phyloP scores from a whole-genome alignment of 2,888 invertebrate species.

The Epistrophella euchroma region DNA sequence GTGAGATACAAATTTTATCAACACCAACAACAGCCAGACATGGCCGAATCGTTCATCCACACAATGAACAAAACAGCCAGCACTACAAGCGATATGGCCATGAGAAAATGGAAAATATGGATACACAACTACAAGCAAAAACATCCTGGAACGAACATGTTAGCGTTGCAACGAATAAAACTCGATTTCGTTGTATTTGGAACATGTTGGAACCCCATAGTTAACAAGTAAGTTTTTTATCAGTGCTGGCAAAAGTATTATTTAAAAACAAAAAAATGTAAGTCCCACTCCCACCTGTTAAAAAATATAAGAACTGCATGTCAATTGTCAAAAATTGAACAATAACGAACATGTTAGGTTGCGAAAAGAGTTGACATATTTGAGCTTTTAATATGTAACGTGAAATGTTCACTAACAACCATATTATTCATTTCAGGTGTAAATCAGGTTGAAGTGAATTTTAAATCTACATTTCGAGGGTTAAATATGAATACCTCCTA shows the following conservation, averaged over 20 bases:
- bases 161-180: constrained; percentile 17
- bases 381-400: no score
- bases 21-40: constrained; percentile 11
- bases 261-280: constrained; percentile 7
- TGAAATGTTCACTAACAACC: no score
- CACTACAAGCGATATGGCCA: constrained; percentile 51
- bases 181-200: not conserved
- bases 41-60: constrained; percentile 4
- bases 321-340: no score
- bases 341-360: no score
- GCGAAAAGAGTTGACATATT: no score
- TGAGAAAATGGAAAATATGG: constrained; percentile 48
- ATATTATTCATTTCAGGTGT: no score
- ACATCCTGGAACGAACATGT: constrained; percentile 37
- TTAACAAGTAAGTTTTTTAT: not conserved
- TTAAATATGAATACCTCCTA: no score
- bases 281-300: no score
- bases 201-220: constrained; percentile 39
- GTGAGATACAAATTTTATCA: constrained; percentile 21
- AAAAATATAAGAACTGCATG: no score
- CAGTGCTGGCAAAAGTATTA: not conserved
- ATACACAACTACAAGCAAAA: constrained; percentile 28
- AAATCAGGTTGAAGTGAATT: no score
- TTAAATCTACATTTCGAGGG: no score
- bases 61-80: constrained; percentile 39